A percentile compares a stretch with the other conserved stretches of the same genome.
Conservation (phyloP, 1,140 invertebrate species). For the Bemisia tabaci region DNA sequence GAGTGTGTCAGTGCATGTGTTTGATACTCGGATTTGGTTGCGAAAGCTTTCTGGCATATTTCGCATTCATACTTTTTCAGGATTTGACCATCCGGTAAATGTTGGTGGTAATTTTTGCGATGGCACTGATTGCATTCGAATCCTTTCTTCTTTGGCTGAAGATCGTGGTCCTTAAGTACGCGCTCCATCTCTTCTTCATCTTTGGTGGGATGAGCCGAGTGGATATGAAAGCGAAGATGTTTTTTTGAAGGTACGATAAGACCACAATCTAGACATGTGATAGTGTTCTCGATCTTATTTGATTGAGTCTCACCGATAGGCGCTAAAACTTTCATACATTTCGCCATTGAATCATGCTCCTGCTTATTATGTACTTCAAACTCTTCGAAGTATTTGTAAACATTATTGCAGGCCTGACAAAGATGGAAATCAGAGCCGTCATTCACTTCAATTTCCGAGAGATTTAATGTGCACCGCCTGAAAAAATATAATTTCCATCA, state of each 20-base stretch:
- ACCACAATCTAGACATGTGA: background rate
- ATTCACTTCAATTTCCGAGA: background rate
- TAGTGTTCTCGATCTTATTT: background rate
- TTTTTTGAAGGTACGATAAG: background rate
- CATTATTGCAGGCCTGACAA: background rate
- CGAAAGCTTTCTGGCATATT: background rate
- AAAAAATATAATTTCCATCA: background rate
- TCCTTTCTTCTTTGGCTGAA: background rate
- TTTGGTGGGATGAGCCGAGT: background rate
- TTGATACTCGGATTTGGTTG: background rate
- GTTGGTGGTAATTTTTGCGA: background rate
- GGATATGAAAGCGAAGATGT: background rate
- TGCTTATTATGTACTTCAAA: background rate
- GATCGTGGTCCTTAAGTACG: background rate
- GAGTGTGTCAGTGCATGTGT: background rate
- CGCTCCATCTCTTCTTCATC: background rate
- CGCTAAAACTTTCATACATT: background rate
- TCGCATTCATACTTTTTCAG: background rate
- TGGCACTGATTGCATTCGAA: background rate
- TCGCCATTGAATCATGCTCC: background rate
- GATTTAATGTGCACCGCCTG: background rate
- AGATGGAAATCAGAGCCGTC: background rate
- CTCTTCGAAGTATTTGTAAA: background rate
- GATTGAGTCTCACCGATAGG: background rate
- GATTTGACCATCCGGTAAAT: background rate